Conservation (phyloP, 2,113 vertebrate species). For the Hippocampus mohnikei region DNA sequence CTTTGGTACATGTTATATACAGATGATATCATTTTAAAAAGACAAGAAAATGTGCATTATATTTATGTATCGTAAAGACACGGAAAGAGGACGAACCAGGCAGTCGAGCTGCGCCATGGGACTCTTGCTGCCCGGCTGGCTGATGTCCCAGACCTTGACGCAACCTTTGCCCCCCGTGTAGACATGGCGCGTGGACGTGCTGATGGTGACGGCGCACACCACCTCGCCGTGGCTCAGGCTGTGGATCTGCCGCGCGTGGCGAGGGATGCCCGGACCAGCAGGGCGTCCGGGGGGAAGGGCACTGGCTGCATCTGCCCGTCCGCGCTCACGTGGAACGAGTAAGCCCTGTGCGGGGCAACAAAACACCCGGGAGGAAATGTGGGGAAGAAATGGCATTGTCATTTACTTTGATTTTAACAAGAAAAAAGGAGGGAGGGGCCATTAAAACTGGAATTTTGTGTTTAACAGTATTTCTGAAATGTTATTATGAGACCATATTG, state of each 20-base stretch:
- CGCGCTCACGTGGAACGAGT: slow-evolving; percentile 83
- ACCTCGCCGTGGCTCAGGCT: slow-evolving; percentile 85
- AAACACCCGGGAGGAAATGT: neutral
- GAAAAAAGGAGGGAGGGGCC: neutral
- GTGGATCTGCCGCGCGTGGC: slow-evolving; percentile 83
- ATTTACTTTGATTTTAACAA: neutral
- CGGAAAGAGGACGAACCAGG: slow-evolving; percentile 67
- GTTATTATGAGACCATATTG: neutral
- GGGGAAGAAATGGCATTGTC: neutral
- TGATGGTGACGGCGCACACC: slow-evolving; percentile 90
- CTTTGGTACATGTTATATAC: no score
- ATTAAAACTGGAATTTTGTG: neutral
- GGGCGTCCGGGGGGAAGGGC: slow-evolving; percentile 82
- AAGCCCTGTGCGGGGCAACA: slow-evolving; percentile 61
- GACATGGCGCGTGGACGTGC: slow-evolving; percentile 82
- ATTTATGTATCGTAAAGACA: no score
- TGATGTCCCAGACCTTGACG: slow-evolving; percentile 92
- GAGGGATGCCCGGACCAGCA: slow-evolving; percentile 79
- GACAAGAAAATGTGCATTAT: no score
- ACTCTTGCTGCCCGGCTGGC: slow-evolving; percentile 84
- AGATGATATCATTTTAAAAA: no score
- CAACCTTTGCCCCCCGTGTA: slow-evolving; percentile 89
- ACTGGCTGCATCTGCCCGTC: slow-evolving; percentile 92
- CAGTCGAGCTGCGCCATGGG: slow-evolving; percentile 85
- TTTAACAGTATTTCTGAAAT: neutral